Percentiles rank a stretch among this genome's conserved stretches.
Evolutionary conservation across 2,888 invertebrate genomes (phyloP).

Genomic region (Lordiphosa fenestrarum): DNA sequence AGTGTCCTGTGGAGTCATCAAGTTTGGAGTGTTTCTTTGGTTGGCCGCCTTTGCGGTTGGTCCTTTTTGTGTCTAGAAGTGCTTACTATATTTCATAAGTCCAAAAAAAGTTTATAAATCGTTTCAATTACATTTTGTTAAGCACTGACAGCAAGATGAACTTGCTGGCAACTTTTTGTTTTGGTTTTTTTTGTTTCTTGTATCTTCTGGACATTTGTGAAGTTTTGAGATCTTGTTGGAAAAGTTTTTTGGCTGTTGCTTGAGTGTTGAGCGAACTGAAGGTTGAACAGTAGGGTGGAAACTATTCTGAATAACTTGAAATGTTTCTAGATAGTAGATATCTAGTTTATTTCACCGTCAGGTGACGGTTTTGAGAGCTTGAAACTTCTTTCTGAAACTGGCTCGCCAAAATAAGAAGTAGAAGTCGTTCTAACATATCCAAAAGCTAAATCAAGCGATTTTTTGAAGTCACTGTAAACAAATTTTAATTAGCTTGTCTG

Average conservation of each 20-base stretch:
- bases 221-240: conserved; percentile 28
- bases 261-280: conserved; percentile 27
- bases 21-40: conserved; percentile 4
- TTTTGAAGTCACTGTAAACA: too few relatives aligned
- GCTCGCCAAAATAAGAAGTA: too few relatives aligned
- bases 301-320: too few relatives aligned
- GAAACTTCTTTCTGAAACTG: too few relatives aligned
- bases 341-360: too few relatives aligned
- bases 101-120: conserved; percentile 64
- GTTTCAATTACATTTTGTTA: conserved; percentile 69
- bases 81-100: conserved; percentile 8
- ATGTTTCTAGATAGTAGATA: too few relatives aligned
- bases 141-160: conserved; percentile 62
- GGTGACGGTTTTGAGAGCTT: too few relatives aligned
- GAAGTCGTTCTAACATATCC: too few relatives aligned
- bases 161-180: conserved; percentile 16
- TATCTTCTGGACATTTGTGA: conserved; percentile 9
- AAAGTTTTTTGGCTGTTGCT: conserved; percentile 34
- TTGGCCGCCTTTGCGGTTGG: neutral
- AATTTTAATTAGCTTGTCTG: too few relatives aligned
- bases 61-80: conserved; percentile 1
- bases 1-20: conserved; percentile 32
- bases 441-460: too few relatives aligned
- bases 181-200: too few relatives aligned
- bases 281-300: too few relatives aligned